Evolutionary conservation across 2,888 invertebrate genomes (phyloP), one percentile per base, ranked within the genome.

Genomic region (Hypercompe scribonia): DNA sequence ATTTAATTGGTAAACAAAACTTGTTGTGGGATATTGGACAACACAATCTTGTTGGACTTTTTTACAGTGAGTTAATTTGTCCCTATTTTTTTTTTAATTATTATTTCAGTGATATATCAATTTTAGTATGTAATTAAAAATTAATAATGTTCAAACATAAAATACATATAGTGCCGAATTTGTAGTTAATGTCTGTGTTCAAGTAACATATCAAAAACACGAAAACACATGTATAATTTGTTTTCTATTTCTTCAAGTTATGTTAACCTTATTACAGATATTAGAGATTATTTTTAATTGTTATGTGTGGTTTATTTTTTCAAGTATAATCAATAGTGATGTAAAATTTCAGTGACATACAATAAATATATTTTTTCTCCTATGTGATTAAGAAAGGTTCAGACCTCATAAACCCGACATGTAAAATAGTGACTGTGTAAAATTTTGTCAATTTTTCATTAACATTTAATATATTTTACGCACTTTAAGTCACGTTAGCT

Each of bases 1-100:
- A 70, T 73, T 79, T 88, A 81, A 83, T 86, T 87, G 86, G 82
- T 68, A 84, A 65, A 82, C 74, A 66, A 75, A 78, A 75, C 72
- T 78, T 68, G 70, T 66, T 68, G 72, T 46, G 77, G 42, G 36
- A 74, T 77, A 78, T 70, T 76, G 68, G 67, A 74, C 39, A 63
- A 77, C 31, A 73, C 21, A 3, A 24, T 58, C 13, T 58, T 54
- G 61, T 54, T 68, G 78, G 77, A 81, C 31, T 74, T 68, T 75
- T 74, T 70, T 68, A 69, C 67, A 64, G 86, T 85, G 31, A 85
- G 85, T 85, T 33, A 42, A 63, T 71, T 74, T 69, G 36, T 34
- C 66, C 15, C 24, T 21, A 28, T 69, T 42, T 5, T 42, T 33
- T 66, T 58, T 65, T 1, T 1, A 8, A 10, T 2, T 7, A 24